Evolutionary conservation across 2,888 invertebrate species (phyloP).

Genomic region (Eupsilia transversa): DNA sequence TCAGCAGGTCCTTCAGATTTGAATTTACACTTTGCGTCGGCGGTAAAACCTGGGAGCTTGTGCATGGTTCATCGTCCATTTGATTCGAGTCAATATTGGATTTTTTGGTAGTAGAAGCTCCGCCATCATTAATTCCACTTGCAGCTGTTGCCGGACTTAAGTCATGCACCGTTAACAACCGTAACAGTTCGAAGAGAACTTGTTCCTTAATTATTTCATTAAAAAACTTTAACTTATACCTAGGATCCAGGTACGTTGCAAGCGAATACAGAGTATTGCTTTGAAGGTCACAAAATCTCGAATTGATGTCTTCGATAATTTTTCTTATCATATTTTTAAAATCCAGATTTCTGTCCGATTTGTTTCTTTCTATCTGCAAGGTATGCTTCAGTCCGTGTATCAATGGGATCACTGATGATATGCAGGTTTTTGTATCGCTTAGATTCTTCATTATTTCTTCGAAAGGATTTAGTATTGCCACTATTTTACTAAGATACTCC

Average conservation of each 20-base stretch:
- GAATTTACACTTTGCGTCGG: conserved; percentile 10
- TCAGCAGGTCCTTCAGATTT: conserved; percentile 12
- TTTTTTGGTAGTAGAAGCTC: background rate
- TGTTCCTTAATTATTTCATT: conserved; percentile 33
- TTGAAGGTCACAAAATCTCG: conserved; percentile 27
- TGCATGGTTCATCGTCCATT: conserved; percentile 3
- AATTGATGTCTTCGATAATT: conserved; percentile 26
- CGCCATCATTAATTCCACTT: conserved; percentile 1
- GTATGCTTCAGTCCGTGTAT: conserved; percentile 25
- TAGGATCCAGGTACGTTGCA: conserved; percentile 30
- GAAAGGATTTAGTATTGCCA: conserved; percentile 30
- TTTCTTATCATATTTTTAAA: background rate
- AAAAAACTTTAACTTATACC: conserved; percentile 27
- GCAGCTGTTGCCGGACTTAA: background rate
- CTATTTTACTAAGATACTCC: conserved; percentile 5
- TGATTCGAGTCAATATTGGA: background rate
- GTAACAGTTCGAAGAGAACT: conserved; percentile 16
- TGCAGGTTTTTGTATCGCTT: conserved; percentile 5
- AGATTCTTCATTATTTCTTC: conserved; percentile 20
- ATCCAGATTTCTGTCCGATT: background rate
- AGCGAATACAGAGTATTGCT: conserved; percentile 19
- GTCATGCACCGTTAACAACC: conserved; percentile 8
- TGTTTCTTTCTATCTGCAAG: conserved; percentile 9
- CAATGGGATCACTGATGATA: conserved; percentile 36
- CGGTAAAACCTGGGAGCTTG: background rate